Percentiles rank a stretch among this genome's conserved stretches.
phyloP scores from a whole-genome alignment of 1,140 invertebrate species.

The Orius insidiosus region DNA sequence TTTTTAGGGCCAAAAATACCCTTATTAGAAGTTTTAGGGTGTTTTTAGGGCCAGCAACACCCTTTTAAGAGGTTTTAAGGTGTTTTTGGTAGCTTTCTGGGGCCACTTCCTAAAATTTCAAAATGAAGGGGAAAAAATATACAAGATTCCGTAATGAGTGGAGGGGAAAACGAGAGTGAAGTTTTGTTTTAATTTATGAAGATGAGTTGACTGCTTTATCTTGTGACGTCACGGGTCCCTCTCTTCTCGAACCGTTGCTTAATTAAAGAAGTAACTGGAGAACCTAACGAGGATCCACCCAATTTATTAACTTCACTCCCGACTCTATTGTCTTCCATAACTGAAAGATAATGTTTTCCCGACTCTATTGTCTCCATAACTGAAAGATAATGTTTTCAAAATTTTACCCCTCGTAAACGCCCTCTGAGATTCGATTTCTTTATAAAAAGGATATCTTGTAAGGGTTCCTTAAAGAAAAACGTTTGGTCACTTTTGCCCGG shows the following conservation, averaged over 20 bases:
- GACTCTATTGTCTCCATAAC: conserved; percentile 1
- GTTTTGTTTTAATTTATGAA: conserved; percentile 7
- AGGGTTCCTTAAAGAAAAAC: no score
- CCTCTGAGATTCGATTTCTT: no score
- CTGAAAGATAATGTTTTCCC: neutral
- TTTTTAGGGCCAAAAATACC: neutral
- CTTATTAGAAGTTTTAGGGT: neutral
- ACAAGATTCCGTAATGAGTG: neutral
- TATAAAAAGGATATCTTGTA: no score
- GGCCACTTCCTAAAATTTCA: no score
- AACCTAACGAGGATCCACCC: conserved; percentile 4
- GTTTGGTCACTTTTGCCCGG: no score
- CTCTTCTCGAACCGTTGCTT: neutral
- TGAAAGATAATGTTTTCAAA: neutral
- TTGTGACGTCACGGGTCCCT: neutral
- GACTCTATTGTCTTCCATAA: conserved; percentile 1
- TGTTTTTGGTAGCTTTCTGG: no score
- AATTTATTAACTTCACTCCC: neutral
- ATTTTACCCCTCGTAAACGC: no score
- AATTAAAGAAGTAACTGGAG: conserved; percentile 6
- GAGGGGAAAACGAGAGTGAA: neutral
- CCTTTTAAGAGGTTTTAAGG: no score
- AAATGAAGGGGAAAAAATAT: neutral
- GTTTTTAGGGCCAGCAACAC: neutral
- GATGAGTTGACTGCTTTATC: conserved; percentile 6